Evolutionary conservation across 1,140 invertebrate genomes (phyloP), one percentile per base, ranked within the genome.

Genomic region (Brachionus asplanchnoidis): DNA sequence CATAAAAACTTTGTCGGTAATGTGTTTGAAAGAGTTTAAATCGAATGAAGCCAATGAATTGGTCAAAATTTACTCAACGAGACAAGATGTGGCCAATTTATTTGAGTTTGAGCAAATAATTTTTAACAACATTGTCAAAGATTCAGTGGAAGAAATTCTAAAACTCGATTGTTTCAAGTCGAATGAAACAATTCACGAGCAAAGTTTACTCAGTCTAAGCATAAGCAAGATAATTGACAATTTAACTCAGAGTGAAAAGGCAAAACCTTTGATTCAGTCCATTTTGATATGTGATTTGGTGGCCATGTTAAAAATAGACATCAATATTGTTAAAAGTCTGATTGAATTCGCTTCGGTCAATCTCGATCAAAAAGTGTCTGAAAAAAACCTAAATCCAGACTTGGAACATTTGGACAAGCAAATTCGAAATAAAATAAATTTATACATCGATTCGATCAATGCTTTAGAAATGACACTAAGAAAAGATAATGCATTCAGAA

Each of bases 81-180:
- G 40, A 60, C 14, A 20, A 44, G 32, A 23, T 5, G 50, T 14
- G 11, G 12, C 32, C 8, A 75, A 40, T 28, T 14, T 36, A 50
- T 82, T 82, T 40, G 79, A 82, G 44, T 44, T 82, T 23, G 17
- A 12, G 17, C 79, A 82, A n/a, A 82, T 82, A 6, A 12, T 40
- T 26, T 82, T 82, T 36, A 82, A 46, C 42, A 28, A 28, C 6
- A 40, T 26, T 28, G 23, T 42, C 12, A 40, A 65, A 44, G 23
- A 82, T 14, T 8, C 53, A 32, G 6, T 82, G 1, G 65, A 68
- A 14, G 53, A 82, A 20, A 36, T 82, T 36, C 7, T 65, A 14
- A 40, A 56, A 14, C n/a, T 80, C 9, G 20, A 80, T 23, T 14
- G 12, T 14, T 8, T 28, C 11, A 80, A 73, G 20, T 11, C 12